Evolutionary conservation across 64 coral and sea anemone species (phyloP).

Genomic region (Exaiptasia diaphana): DNA sequence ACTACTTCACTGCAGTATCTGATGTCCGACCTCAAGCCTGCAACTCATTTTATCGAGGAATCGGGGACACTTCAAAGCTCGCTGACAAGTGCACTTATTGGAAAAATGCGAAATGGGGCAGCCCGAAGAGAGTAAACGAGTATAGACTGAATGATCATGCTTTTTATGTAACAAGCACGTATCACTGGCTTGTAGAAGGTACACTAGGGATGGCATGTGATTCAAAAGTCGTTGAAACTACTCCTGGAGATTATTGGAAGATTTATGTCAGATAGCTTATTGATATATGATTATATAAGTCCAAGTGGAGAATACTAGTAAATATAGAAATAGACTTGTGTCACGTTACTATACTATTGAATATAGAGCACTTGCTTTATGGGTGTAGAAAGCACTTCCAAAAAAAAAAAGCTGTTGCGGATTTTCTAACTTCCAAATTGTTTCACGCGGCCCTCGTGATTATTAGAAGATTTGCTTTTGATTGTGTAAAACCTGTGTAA

Average conservation of each 20-base stretch:
- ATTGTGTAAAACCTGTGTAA: too few relatives aligned
- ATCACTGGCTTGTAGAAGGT: too few relatives aligned
- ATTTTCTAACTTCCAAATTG: too few relatives aligned
- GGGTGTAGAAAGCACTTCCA: too few relatives aligned
- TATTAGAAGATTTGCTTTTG: too few relatives aligned
- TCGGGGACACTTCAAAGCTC: not conserved
- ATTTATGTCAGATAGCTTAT: not conserved
- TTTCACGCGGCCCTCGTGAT: too few relatives aligned
- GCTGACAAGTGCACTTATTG: not conserved
- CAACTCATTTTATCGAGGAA: not conserved
- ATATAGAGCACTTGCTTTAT: too few relatives aligned
- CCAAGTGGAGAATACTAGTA: too few relatives aligned
- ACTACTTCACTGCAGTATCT: not conserved
- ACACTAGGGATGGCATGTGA: not conserved
- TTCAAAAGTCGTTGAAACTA: not conserved
- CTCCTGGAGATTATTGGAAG: constrained; percentile 18
- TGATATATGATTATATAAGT: too few relatives aligned
- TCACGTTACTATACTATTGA: too few relatives aligned
- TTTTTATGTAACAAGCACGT: not conserved
- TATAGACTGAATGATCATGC: not conserved
- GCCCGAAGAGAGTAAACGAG: not conserved
- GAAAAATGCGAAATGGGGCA: not conserved
- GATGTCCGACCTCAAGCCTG: not conserved
- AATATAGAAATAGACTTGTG: too few relatives aligned
- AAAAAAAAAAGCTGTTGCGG: too few relatives aligned